A percentile compares a stretch with the other conserved stretches of the same genome.
These are phyloP conservation scores for Pseudomyrmex cubaensis DNA, from an alignment of 1,140 invertebrate genomes.

Conservation along the genomic window DNA sequence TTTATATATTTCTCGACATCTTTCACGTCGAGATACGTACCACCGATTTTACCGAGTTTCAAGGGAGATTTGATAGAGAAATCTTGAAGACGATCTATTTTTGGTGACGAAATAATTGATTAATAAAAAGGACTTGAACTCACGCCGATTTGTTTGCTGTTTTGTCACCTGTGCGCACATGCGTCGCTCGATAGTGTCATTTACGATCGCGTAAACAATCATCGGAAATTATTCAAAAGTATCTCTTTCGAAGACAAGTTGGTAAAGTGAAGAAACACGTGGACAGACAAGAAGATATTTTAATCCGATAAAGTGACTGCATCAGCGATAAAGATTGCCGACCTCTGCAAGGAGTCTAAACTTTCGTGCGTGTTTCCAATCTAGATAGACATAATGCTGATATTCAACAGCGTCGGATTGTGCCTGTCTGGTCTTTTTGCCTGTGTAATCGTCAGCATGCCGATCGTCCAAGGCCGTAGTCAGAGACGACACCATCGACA, in stretches of 20 bases:
- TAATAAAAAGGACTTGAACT: not conserved
- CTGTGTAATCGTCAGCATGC: slow-evolving; percentile 7
- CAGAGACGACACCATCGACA: not conserved
- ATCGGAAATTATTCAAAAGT: not conserved
- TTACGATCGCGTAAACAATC: not conserved
- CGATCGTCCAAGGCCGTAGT: not conserved
- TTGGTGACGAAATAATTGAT: not conserved
- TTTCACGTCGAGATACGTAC: not conserved
- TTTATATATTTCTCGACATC: not conserved
- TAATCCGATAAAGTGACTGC: not conserved
- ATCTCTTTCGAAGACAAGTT: not conserved
- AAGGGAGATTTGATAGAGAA: not conserved
- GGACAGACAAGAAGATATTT: not conserved
- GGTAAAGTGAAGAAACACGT: too few species aligned
- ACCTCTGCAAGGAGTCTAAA: not conserved
- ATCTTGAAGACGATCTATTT: not conserved
- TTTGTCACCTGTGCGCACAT: too few species aligned
- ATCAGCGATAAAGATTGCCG: slow-evolving; percentile 9
- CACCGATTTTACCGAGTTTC: not conserved
- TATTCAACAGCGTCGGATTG: not conserved
- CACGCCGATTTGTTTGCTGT: too few species aligned
- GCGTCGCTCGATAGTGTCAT: not conserved
- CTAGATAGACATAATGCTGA: slow-evolving; percentile 17
- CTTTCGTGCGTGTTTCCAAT: not conserved
- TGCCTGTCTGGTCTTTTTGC: not conserved